These are phyloP conservation scores for Anthopleura xanthogrammica DNA, from an alignment of 92 coral and sea anemone genomes.

Conservation along the genomic window DNA sequence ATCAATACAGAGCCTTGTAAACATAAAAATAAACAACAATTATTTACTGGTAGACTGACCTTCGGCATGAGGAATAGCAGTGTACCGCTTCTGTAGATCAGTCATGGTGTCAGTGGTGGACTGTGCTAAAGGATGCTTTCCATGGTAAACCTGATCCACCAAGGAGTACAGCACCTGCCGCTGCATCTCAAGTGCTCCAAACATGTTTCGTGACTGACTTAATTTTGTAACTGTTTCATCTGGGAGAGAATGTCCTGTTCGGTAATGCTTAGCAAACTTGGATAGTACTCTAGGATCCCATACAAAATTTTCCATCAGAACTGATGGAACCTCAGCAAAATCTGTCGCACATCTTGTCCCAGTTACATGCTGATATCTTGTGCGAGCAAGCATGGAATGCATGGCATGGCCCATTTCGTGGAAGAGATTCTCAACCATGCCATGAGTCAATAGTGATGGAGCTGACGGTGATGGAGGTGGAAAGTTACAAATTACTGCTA, in stretches of 20 bases:
- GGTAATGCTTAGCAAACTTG: constrained; percentile 76
- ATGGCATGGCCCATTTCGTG: constrained; percentile 99
- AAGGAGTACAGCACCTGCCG: constrained; percentile 88
- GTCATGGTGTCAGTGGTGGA: constrained; percentile 80
- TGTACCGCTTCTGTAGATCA: constrained; percentile 65
- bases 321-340: constrained; percentile 96
- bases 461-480: constrained; percentile 76
- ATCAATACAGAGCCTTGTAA: too few species aligned
- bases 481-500: constrained; percentile 89
- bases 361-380: constrained; percentile 86
- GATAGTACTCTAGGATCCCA: constrained; percentile 86
- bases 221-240: constrained; percentile 70
- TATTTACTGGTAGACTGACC: constrained; percentile 39
- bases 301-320: constrained; percentile 91
- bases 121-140: constrained; percentile 68
- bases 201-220: constrained; percentile 80
- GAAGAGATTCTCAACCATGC: constrained; percentile 93
- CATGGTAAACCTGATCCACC: constrained; percentile 91
- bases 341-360: constrained; percentile 96
- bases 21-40: too few species aligned
- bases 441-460: constrained; percentile 77
- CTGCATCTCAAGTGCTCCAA: constrained; percentile 97
- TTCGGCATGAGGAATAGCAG: constrained; percentile 78
- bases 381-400: constrained; percentile 99
- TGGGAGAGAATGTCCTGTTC: constrained; percentile 88